Conservation (phyloP, 2,888 invertebrate genomes). For the Calliopum simillimum region DNA sequence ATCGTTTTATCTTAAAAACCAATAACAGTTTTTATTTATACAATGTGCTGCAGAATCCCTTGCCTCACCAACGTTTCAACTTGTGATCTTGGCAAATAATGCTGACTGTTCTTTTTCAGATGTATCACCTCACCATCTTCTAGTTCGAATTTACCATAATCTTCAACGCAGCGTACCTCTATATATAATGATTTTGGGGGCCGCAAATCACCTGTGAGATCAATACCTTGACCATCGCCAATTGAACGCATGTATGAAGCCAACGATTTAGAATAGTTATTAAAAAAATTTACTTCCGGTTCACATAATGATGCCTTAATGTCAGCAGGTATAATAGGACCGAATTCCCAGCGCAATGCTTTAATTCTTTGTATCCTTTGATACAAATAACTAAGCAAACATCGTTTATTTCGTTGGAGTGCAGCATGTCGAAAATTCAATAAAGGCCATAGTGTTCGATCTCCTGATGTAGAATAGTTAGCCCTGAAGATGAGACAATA, state of each 20-base stretch:
- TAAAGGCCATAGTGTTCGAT: constrained; percentile 76
- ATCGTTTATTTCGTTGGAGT: constrained; percentile 89
- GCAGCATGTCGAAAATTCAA: constrained; percentile 88
- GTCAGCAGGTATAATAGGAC: constrained; percentile 89
- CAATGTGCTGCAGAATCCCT: constrained; percentile 85
- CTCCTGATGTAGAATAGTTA: constrained; percentile 70
- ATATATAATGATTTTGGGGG: constrained; percentile 94
- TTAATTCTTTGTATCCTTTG: constrained; percentile 84
- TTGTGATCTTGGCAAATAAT: constrained; percentile 87
- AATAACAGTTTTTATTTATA: constrained; percentile 47
- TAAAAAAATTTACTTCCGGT: constrained; percentile 89
- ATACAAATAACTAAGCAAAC: constrained; percentile 85
- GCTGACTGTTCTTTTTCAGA: constrained; percentile 90
- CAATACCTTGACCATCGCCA: constrained; percentile 84
- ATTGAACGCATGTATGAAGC: constrained; percentile 91
- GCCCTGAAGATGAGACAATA: constrained; percentile 45
- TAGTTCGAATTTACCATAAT: constrained; percentile 94
- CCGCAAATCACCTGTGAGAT: constrained; percentile 86
- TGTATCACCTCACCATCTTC: constrained; percentile 92
- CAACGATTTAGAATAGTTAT: constrained; percentile 85
- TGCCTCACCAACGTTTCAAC: constrained; percentile 92
- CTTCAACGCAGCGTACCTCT: constrained; percentile 89
- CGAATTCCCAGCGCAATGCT: constrained; percentile 95
- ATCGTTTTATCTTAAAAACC: too few relatives aligned
- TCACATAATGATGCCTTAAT: constrained; percentile 83